Conservation (phyloP, 2,888 invertebrate genomes). For the Cyrtodaria siliqua region DNA sequence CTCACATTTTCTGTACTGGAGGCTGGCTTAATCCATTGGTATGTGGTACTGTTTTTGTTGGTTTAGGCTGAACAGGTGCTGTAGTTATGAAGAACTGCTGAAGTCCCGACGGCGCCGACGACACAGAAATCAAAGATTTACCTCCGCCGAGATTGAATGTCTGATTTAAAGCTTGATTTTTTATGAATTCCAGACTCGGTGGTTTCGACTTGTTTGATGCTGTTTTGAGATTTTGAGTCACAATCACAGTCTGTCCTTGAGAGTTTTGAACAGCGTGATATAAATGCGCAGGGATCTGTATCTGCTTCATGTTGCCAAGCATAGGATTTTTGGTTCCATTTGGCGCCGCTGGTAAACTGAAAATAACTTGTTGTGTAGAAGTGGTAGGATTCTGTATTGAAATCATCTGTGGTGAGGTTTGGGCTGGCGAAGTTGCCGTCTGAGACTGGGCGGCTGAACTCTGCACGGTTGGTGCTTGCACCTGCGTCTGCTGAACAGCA, state of each 20-base stretch:
- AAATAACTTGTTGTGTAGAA: constrained; percentile 50
- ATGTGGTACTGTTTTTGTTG: constrained; percentile 21
- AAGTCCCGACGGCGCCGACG: constrained; percentile 49
- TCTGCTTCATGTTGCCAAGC: constrained; percentile 63
- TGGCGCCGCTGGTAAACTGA: constrained; percentile 45
- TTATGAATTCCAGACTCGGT: constrained; percentile 61
- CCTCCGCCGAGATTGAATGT: constrained; percentile 63
- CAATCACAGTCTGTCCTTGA: constrained; percentile 69
- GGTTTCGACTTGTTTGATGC: constrained; percentile 58
- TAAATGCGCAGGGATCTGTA: constrained; percentile 72
- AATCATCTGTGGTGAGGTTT: constrained; percentile 36
- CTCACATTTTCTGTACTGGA: constrained; percentile 51
- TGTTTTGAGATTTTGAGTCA: constrained; percentile 60
- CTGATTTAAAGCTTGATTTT: constrained; percentile 66
- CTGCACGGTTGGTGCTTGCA: constrained; percentile 6
- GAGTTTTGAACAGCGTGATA: constrained; percentile 66
- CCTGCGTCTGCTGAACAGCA: background rate
- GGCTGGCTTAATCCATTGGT: constrained; percentile 53
- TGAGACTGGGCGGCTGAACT: constrained; percentile 29
- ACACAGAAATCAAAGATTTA: constrained; percentile 50
- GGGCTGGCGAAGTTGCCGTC: constrained; percentile 28
- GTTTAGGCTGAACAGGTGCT: constrained; percentile 31
- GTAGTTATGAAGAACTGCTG: constrained; percentile 61
- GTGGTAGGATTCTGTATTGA: constrained; percentile 30
- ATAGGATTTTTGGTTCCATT: constrained; percentile 55